These are phyloP conservation scores for Pherbina coryleti DNA, from an alignment of 2,888 invertebrate species.

Conservation along the genomic window DNA sequence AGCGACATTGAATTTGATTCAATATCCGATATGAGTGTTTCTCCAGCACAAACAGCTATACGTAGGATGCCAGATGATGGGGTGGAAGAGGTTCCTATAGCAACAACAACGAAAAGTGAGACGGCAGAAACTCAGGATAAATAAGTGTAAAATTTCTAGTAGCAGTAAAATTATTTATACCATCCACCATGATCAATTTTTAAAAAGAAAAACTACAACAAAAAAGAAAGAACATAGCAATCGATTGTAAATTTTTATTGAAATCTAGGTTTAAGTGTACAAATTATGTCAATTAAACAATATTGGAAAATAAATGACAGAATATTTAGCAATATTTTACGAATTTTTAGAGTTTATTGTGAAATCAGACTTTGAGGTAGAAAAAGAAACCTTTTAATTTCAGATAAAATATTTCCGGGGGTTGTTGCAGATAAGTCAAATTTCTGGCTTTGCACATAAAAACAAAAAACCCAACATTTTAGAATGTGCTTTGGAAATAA, in stretches of 20 bases:
- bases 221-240: too few relatives aligned
- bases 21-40: conserved; percentile 57
- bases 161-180: not conserved
- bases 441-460: too few relatives aligned
- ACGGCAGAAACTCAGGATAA: not conserved
- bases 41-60: conserved; percentile 64
- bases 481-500: too few relatives aligned
- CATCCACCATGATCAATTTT: not conserved
- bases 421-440: too few relatives aligned
- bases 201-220: not conserved
- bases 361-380: too few relatives aligned
- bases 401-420: too few relatives aligned
- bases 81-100: not conserved
- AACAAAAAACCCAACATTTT: too few relatives aligned
- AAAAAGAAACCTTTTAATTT: too few relatives aligned
- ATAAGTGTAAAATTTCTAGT: not conserved
- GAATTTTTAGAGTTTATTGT: too few relatives aligned
- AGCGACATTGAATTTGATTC: conserved; percentile 48
- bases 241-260: conserved; percentile 9
- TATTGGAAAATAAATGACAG: not conserved
- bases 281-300: not conserved
- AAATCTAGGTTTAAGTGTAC: conserved; percentile 9
- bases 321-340: too few relatives aligned
- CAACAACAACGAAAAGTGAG: conserved; percentile 11
- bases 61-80: conserved; percentile 50